Percentiles rank a stretch among this genome's conserved stretches.
Conservation (phyloP, 2,888 invertebrate genomes). For the Adelphocoris suturalis region DNA sequence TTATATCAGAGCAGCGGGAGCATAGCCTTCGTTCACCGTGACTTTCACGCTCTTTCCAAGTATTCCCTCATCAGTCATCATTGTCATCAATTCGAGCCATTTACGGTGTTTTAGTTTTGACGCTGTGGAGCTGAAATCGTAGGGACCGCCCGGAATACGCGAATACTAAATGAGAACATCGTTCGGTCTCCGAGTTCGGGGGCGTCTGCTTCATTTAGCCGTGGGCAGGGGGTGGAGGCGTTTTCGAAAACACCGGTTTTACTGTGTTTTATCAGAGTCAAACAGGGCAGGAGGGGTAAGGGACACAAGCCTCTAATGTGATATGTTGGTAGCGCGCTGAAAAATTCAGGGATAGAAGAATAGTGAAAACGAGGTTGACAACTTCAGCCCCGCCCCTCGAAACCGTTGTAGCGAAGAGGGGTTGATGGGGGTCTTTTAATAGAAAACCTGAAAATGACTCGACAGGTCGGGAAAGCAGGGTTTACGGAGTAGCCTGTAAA, state of each 20-base stretch:
- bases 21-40: not conserved
- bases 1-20: not conserved
- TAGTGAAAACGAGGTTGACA: slow-evolving; percentile 44
- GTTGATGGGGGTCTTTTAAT: slow-evolving; percentile 25
- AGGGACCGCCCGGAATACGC: slow-evolving; percentile 5
- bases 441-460: slow-evolving; percentile 58
- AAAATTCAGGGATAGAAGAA: slow-evolving; percentile 64
- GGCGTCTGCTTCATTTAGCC: slow-evolving; percentile 15
- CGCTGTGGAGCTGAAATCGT: not conserved
- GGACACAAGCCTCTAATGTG: slow-evolving; percentile 42
- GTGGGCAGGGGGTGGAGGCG: not conserved
- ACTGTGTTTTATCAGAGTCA: slow-evolving; percentile 28
- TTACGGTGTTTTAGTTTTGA: slow-evolving; percentile 18
- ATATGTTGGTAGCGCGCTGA: slow-evolving; percentile 55
- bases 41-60: not conserved
- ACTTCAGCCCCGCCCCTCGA: slow-evolving; percentile 17
- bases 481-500: slow-evolving; percentile 36
- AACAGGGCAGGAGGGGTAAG: not conserved
- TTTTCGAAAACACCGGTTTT: slow-evolving; percentile 58
- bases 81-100: slow-evolving; percentile 11
- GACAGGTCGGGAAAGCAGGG: slow-evolving; percentile 37
- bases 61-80: not conserved
- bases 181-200: not conserved
- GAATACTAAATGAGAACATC: slow-evolving; percentile 32
- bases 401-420: not conserved